These are phyloP conservation scores for Rousettus madagascariensis DNA, from an alignment of 2,797 vertebrate genomes.

Conservation along the genomic window DNA sequence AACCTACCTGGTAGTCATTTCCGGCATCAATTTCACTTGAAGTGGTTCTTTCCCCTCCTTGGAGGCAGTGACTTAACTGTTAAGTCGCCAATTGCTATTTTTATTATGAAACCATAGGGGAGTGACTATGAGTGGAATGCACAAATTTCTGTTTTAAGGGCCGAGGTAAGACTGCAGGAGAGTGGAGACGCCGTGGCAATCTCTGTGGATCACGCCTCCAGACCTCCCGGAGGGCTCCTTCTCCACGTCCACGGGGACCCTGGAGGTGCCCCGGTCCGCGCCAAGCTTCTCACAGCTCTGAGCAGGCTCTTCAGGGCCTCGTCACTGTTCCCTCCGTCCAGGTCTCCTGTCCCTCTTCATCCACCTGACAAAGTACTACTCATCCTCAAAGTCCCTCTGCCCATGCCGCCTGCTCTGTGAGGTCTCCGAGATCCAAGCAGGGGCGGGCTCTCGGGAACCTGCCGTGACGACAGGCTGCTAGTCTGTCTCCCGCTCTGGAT, in stretches of 20 bases:
- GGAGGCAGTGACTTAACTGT: not conserved
- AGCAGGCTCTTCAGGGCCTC: not conserved
- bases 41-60: not conserved
- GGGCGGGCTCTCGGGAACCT: not conserved
- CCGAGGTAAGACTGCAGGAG: not conserved
- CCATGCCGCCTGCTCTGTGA: not conserved
- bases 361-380: not conserved
- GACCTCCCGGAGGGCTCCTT: not conserved
- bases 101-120: not conserved
- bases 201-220: not conserved
- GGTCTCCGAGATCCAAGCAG: not conserved
- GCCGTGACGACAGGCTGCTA: no score
- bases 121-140: not conserved
- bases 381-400: not conserved
- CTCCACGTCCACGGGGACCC: not conserved
- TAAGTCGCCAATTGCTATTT: not conserved
- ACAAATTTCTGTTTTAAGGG: not conserved
- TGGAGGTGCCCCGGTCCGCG: not conserved
- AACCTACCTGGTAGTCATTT: not conserved
- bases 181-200: rapidly evolving
- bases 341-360: not conserved
- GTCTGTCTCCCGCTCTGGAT: not conserved
- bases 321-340: not conserved
- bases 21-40: not conserved
- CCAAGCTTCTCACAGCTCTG: not conserved